Evolutionary conservation across 1,140 invertebrate species (phyloP), one percentile per base, ranked within the genome.

Genomic region (Leucophenga varia): DNA sequence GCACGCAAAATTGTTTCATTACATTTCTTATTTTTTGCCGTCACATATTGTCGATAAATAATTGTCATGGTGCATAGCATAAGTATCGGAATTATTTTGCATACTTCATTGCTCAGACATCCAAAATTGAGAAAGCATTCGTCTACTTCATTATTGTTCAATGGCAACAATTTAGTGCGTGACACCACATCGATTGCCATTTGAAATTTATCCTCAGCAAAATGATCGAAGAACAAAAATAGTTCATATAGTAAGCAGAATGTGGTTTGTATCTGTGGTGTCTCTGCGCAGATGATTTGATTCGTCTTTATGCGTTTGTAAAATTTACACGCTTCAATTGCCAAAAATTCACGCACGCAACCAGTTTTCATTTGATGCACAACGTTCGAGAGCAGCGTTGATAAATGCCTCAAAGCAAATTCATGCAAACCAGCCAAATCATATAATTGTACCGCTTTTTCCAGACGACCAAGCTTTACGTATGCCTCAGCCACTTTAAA

Each of bases 361-460:
- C 83, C 77, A 12, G 78, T 72, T 13, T 64, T 63, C 22, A 80
- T 79, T 61, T 86, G 80, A 44, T 86, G 83, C 1, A 91, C 84
- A 32, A 88, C 83, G 77, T 90, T 86, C 10, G 87, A 86, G 32
- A 95, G 68, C 39, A 95, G 70, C 25, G 87, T 86, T 59, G 86
- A 91, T 64, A 93, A 81, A 40, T 95, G 77, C 52, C 82, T 86
- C 12, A 95, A 67, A 2, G 91, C 88, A 69, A 91, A 87, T 52
- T 90, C 88, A 55, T 90, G 83, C 71, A 90, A 87, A 59, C 84
- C 84, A 43, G 89, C 90, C 36, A 97, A 82, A 76, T 97, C 94
- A 75, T 93, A 97, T 43, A 98, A 81, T 45, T 86, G 86, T 32
- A 97, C 87, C 3, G 94, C 91, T 77, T 97, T 93, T 82, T 97